A percentile compares a stretch with the other conserved stretches of the same genome.
Evolutionary conservation across 1,140 invertebrate genomes (phyloP).

Genomic region (Scylla paramamosain): DNA sequence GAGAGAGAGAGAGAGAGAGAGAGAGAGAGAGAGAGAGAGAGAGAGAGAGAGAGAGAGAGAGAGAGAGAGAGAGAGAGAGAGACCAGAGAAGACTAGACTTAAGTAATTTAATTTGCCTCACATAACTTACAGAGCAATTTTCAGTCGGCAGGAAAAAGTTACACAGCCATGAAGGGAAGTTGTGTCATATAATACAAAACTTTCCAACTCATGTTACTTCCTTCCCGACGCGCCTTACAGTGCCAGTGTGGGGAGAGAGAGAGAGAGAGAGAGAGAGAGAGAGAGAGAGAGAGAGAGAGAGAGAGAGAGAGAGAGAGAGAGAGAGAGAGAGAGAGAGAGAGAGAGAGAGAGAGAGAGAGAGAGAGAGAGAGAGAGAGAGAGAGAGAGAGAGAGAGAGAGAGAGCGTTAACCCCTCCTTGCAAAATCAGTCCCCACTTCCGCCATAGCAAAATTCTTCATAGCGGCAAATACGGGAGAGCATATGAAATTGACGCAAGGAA

Average conservation of each 20-base stretch:
- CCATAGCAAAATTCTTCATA: too few species aligned
- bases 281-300: neutral
- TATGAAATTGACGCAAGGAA: too few species aligned
- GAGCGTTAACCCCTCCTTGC: too few species aligned
- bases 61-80: too few species aligned
- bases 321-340: too few species aligned
- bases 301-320: neutral
- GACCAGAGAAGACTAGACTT: neutral
- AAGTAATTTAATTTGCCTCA: neutral
- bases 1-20: too few species aligned
- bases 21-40: neutral
- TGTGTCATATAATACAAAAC: constrained; percentile 24
- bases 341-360: too few species aligned
- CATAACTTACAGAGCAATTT: constrained; percentile 15
- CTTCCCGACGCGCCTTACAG: neutral
- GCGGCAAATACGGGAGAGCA: too few species aligned
- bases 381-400: too few species aligned
- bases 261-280: constrained; percentile 21
- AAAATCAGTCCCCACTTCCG: too few species aligned
- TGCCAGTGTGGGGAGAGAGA: neutral
- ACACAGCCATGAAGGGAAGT: neutral
- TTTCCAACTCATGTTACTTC: neutral
- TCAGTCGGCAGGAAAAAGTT: constrained; percentile 1
- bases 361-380: too few species aligned
- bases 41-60: constrained; percentile 16